Conservation (phyloP, 2,797 vertebrate species). For the Sebastes oblongus region DNA sequence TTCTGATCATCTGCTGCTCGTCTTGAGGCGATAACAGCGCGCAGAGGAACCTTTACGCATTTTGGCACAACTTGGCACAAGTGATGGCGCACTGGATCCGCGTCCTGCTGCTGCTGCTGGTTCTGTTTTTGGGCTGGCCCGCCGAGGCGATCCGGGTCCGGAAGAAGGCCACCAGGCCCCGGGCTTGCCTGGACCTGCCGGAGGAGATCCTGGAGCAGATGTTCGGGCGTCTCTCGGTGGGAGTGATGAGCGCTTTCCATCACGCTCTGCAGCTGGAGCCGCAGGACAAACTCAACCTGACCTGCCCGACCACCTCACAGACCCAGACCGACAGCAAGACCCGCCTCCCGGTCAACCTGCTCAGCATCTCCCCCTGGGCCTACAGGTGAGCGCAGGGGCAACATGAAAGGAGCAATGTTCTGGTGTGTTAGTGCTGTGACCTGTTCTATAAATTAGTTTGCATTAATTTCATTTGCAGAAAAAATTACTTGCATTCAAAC, state of each 20-base stretch:
- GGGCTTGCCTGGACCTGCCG: conserved; percentile 88
- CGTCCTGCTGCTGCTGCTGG: conserved; percentile 53
- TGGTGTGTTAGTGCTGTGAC: too few species aligned
- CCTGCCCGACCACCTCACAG: conserved; percentile 82
- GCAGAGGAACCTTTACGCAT: not conserved
- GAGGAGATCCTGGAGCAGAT: conserved; percentile 94
- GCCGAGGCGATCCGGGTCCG: conserved; percentile 68
- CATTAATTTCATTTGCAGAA: not conserved
- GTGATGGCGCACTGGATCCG: conserved; percentile 50
- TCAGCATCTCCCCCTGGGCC: conserved; percentile 93
- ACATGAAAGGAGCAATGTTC: not conserved
- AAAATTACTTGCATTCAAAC: not conserved
- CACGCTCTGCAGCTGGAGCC: conserved; percentile 92
- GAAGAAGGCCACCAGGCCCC: conserved; percentile 79
- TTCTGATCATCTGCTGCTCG: not conserved
- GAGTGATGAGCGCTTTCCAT: conserved; percentile 93
- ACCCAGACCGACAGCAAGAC: conserved; percentile 70
- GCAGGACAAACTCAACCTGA: conserved; percentile 84
- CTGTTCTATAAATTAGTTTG: not conserved
- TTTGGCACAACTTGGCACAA: conserved; percentile 1
- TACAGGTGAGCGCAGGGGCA: conserved; percentile 85
- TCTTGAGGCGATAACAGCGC: not conserved
- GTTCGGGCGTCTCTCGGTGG: conserved; percentile 91
- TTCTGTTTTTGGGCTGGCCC: conserved; percentile 50
- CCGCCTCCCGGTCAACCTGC: conserved; percentile 88